These are phyloP conservation scores for Amblyjoppa proteus DNA, from an alignment of 2,888 invertebrate genomes.

Conservation along the genomic window DNA sequence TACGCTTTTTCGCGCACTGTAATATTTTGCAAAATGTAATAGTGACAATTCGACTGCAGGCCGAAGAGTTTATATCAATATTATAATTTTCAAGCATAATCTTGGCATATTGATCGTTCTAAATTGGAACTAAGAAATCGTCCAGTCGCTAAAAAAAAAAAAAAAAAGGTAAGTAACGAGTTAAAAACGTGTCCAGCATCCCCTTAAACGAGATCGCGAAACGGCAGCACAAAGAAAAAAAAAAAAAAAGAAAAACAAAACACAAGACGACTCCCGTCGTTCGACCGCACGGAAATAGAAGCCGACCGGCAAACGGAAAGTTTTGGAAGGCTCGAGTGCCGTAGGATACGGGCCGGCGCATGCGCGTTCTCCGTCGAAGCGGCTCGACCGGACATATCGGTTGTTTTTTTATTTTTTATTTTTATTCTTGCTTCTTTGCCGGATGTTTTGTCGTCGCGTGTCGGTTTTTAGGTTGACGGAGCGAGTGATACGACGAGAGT, in stretches of 20 bases:
- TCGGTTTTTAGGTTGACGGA: not conserved
- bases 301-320: conserved; percentile 21
- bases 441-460: conserved; percentile 34
- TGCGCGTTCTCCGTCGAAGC: not conserved
- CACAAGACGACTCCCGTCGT: not conserved
- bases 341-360: not conserved
- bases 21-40: no score
- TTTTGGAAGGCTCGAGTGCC: conserved; percentile 28
- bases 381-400: not conserved
- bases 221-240: not conserved
- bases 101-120: no score
- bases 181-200: no score
- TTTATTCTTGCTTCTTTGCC: not conserved
- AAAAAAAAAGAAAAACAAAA: not conserved
- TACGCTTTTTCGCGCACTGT: no score
- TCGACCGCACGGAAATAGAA: not conserved
- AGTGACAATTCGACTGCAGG: no score
- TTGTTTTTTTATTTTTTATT: not conserved
- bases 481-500: not conserved
- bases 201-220: not conserved
- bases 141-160: no score
- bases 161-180: no score
- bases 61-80: no score
- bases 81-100: no score
- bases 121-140: no score